Conservation (phyloP, 2,888 invertebrate genomes). For the Cotesia congregata region DNA sequence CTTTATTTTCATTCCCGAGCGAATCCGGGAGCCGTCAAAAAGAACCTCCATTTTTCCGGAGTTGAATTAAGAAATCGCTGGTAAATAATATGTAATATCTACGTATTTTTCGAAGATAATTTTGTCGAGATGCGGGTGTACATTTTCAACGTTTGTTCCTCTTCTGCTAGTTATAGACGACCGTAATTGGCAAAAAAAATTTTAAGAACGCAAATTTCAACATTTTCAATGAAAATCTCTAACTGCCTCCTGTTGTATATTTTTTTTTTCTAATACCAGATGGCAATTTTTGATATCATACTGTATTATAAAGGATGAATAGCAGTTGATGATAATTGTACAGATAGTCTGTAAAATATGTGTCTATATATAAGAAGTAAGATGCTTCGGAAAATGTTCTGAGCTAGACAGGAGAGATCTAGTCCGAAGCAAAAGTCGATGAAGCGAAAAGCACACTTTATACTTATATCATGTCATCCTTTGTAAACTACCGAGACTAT, state of each 20-base stretch:
- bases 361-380: conserved; percentile 5
- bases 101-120: not conserved
- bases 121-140: not conserved
- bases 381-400: conserved; percentile 16
- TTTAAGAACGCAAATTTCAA: too few relatives aligned
- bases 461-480: not conserved
- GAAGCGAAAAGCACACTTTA: conserved; percentile 23
- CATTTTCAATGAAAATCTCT: too few relatives aligned
- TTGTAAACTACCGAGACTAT: not conserved
- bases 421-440: conserved; percentile 28
- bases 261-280: too few relatives aligned
- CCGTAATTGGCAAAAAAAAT: too few relatives aligned
- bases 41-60: conserved; percentile 11
- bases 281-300: too few relatives aligned
- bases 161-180: too few relatives aligned
- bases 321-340: too few relatives aligned
- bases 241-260: too few relatives aligned
- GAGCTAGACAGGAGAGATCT: not conserved
- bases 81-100: not conserved
- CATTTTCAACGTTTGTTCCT: too few relatives aligned
- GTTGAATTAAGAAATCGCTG: conserved; percentile 17
- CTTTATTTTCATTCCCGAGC: conserved; percentile 5
- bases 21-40: conserved; percentile 14
- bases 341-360: not conserved
- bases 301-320: too few relatives aligned